phyloP scores from a whole-genome alignment of 2,888 invertebrate genomes.

The Drosophila merina region DNA sequence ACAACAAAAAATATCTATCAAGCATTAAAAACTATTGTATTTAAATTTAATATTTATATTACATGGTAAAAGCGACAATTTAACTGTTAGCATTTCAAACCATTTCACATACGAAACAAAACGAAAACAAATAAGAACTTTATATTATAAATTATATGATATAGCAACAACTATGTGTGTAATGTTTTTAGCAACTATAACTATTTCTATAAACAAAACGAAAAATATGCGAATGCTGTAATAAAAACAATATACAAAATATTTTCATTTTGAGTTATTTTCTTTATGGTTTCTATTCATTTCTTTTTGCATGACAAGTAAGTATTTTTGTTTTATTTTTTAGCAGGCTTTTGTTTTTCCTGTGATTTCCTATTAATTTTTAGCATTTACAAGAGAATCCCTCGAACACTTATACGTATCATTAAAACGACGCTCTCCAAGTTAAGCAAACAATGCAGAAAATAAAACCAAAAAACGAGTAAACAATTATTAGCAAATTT shows the following conservation, averaged over 20 bases:
- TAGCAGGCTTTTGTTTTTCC: conserved; percentile 24
- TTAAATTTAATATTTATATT: conserved; percentile 72
- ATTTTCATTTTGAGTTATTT: conserved; percentile 28
- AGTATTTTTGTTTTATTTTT: conserved; percentile 21
- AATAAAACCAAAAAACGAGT: conserved; percentile 51
- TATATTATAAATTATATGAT: conserved; percentile 52
- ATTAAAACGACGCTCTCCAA: conserved; percentile 81
- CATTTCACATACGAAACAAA: conserved; percentile 75
- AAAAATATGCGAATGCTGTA: conserved; percentile 45
- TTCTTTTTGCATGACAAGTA: conserved; percentile 37
- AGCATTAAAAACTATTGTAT: conserved; percentile 72
- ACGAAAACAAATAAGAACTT: conserved; percentile 44
- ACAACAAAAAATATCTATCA: conserved; percentile 56
- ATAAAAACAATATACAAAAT: conserved; percentile 45
- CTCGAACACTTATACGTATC: conserved; percentile 78
- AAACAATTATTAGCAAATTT: conserved; percentile 79
- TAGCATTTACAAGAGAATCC: conserved; percentile 42
- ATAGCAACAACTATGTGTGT: conserved; percentile 73
- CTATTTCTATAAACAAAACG: conserved; percentile 67
- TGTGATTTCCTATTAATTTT: conserved; percentile 16
- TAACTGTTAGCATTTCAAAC: conserved; percentile 79
- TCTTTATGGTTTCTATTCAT: conserved; percentile 29
- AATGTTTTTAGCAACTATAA: conserved; percentile 76
- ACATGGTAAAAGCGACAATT: conserved; percentile 67
- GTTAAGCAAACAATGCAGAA: conserved; percentile 65